Conservation (phyloP, 2,888 invertebrate genomes). For the Dasysyrphus albostriatus region DNA sequence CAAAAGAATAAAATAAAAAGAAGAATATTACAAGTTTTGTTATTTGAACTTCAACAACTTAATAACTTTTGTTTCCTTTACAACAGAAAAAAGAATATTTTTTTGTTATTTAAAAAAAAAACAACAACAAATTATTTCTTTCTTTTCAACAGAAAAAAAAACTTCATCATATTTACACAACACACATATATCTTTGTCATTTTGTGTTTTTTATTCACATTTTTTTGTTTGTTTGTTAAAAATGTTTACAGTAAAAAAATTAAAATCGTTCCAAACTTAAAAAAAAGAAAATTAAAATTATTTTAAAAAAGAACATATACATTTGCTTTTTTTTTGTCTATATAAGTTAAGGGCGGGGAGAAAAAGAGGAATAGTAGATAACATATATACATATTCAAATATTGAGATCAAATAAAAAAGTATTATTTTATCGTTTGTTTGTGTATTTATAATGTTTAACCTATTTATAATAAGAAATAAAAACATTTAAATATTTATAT, state of each 20-base stretch:
- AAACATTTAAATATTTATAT: constrained; percentile 59
- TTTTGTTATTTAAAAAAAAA: constrained; percentile 6
- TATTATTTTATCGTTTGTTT: constrained; percentile 67
- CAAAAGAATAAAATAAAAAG: background rate
- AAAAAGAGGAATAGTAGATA: constrained; percentile 65
- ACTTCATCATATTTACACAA: constrained; percentile 59
- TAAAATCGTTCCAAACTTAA: constrained; percentile 65
- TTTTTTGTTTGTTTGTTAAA: constrained; percentile 32
- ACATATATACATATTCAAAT: constrained; percentile 75
- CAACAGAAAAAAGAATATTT: constrained; percentile 28
- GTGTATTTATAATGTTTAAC: constrained; percentile 51
- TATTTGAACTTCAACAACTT: constrained; percentile 51
- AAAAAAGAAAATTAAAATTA: constrained; percentile 45
- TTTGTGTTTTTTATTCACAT: constrained; percentile 36
- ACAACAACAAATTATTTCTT: constrained; percentile 23
- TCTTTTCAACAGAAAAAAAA: constrained; percentile 35
- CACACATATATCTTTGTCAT: constrained; percentile 10
- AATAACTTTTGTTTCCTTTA: constrained; percentile 13
- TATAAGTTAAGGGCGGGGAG: constrained; percentile 72
- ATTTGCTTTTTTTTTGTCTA: constrained; percentile 50
- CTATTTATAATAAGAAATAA: constrained; percentile 61
- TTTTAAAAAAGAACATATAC: constrained; percentile 50
- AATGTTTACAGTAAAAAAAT: constrained; percentile 65
- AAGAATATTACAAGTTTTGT: constrained; percentile 21
- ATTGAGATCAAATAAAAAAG: constrained; percentile 76